Percentiles rank a stretch among this genome's conserved stretches.
Evolutionary conservation across 2,888 invertebrate species (phyloP).

Genomic region (Macaria notata): DNA sequence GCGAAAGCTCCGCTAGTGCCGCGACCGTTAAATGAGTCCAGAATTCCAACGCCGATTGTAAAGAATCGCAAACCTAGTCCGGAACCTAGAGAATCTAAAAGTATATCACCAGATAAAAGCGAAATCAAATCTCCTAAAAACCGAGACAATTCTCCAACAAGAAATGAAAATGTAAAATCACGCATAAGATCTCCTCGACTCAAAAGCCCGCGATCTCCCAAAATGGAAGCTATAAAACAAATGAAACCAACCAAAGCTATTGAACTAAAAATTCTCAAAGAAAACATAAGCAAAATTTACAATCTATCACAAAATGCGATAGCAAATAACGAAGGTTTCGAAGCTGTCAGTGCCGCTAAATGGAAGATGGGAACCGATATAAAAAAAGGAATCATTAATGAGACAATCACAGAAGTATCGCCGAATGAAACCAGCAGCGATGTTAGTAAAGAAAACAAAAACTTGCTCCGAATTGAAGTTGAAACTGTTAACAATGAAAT

Average conservation of each 20-base stretch:
- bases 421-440: neutral
- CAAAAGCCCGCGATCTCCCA: slow-evolving; percentile 6
- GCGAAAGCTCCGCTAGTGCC: neutral
- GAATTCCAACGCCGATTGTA: neutral
- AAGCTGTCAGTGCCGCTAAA: neutral
- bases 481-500: slow-evolving; percentile 45
- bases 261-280: slow-evolving; percentile 51
- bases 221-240: slow-evolving; percentile 29
- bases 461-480: slow-evolving; percentile 52
- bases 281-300: slow-evolving; percentile 52
- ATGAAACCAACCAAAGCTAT: slow-evolving; percentile 35
- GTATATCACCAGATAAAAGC: neutral
- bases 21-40: neutral
- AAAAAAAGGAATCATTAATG: neutral
- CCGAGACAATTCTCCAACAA: neutral
- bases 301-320: slow-evolving; percentile 36
- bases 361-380: neutral
- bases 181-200: neutral
- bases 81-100: neutral
- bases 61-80: neutral
- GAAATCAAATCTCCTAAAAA: neutral
- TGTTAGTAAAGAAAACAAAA: slow-evolving; percentile 26
- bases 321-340: slow-evolving; percentile 6
- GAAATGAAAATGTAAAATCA: neutral
- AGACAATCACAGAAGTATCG: slow-evolving; percentile 4